Percentiles rank a stretch among this genome's conserved stretches.
Conservation (phyloP, 2,797 vertebrate species). For the Gallinago nigripennis region DNA sequence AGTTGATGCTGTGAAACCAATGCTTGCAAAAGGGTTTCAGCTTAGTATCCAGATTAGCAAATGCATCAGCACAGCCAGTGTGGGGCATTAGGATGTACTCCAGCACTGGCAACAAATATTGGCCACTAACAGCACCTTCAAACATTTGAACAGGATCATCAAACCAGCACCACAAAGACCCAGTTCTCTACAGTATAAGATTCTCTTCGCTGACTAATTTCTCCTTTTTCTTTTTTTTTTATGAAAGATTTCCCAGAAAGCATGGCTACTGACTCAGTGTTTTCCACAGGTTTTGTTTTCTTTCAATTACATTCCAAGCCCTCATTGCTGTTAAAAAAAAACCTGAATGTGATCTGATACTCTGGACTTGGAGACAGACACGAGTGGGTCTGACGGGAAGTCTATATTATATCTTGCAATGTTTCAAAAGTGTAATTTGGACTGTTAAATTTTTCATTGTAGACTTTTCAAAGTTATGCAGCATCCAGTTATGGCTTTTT, state of each 20-base stretch:
- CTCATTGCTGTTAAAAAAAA: not conserved
- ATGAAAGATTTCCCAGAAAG: not conserved
- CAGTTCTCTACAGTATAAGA: not conserved
- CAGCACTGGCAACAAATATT: not conserved
- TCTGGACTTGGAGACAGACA: rapidly evolving
- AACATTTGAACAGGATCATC: not conserved
- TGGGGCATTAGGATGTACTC: no score
- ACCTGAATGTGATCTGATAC: not conserved
- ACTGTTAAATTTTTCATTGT: not conserved
- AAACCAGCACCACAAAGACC: not conserved
- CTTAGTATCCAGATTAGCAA: not conserved
- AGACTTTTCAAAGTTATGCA: not conserved
- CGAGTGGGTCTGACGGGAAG: not conserved
- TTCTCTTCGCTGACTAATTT: not conserved
- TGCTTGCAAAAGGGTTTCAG: not conserved
- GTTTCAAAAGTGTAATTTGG: not conserved
- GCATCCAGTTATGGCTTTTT: not conserved
- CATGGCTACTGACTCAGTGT: not conserved
- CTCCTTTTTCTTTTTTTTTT: not conserved
- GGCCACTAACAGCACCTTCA: not conserved
- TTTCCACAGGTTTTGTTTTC: not conserved
- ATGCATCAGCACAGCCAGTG: not conserved
- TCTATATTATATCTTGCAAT: not conserved
- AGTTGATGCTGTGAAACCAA: not conserved
- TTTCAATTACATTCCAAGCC: not conserved